Conservation (phyloP, 2,888 invertebrate species). For the Copidosoma aretas region DNA sequence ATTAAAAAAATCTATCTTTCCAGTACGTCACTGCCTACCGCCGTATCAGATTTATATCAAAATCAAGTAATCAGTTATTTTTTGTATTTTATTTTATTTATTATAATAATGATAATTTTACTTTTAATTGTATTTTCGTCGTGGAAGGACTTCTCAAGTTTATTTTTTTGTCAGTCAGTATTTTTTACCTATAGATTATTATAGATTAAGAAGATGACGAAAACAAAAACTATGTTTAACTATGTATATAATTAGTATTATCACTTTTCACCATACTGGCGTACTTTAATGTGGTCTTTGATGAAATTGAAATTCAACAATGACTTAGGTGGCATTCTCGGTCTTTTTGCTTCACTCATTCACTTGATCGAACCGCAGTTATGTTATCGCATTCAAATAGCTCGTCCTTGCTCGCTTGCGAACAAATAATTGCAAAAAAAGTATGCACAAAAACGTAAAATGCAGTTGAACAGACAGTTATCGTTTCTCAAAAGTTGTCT, state of each 20-base stretch:
- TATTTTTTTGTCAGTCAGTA: not conserved
- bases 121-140: too few species aligned
- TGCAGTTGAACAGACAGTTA: conserved; percentile 29
- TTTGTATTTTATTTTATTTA: conserved; percentile 1
- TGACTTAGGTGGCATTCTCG: conserved; percentile 39
- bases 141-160: not conserved
- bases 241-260: conserved; percentile 40
- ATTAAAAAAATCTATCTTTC: conserved; percentile 26
- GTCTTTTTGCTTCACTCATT: too few species aligned
- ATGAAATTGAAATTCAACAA: conserved; percentile 41
- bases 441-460: conserved; percentile 24
- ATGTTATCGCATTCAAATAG: conserved; percentile 30
- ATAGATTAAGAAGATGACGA: conserved; percentile 27
- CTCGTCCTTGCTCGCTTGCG: conserved; percentile 25
- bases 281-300: conserved; percentile 39
- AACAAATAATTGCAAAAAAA: conserved; percentile 27
- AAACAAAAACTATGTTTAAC: conserved; percentile 30
- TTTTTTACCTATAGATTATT: conserved; percentile 25
- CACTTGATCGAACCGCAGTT: conserved; percentile 35
- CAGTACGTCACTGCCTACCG: conserved; percentile 23
- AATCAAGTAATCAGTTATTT: conserved; percentile 30
- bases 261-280: conserved; percentile 44
- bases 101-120: too few species aligned
- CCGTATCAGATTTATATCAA: conserved; percentile 27
- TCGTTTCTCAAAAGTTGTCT: conserved; percentile 13